Evolutionary conservation across 2,113 vertebrate genomes (phyloP), one percentile per base, ranked within the genome.

Genomic region (Vicugna pacos): DNA sequence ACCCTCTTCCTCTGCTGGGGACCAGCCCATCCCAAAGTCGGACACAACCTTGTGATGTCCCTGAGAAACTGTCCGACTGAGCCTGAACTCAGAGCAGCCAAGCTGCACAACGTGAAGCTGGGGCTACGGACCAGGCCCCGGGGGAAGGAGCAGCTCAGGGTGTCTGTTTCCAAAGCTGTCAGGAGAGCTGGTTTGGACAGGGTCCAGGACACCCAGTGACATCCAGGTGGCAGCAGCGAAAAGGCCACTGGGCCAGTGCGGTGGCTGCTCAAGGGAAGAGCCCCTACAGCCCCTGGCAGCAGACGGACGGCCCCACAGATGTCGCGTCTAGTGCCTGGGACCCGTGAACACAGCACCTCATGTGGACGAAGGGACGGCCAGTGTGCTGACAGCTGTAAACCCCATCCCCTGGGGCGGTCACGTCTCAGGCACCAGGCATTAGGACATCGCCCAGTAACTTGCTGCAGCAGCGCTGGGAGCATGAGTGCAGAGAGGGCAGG

Each of bases 31-130:
- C 83, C 60, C n/a, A 20, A 50, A 54, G 91, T 50, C 22, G 8
- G 73, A n/a, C 0, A 0, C 5, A 2, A 30, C 6, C 8, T 20
- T 7, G 14, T 1, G 3, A 38, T 16, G 0, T 48, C 8, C 5
- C 0, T 13, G 42, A 35, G 35, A 22, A 32, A 26, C 20, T 0
- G 8, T 10, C 15, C 3, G 70, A 16, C 46, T 19, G 20, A 72
- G 58, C 24, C 22, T 5, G 13, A 82, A 26, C 48, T 20, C 89
- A 50, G 17, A 69, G 14, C n/a, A 26, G 48, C 65, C n/a, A 26
- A 35, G 10, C 19, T 8, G 32, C 52, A 16, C 0, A 0, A 3
- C 0, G 3, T 12, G 38, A n/a, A n/a, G 22, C 20, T 6, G 50
- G 67, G 28, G 14, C 73, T 3, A 0, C 22, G 13, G 42, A 42